Conservation (phyloP, 2,113 vertebrate species). For the Suncus etruscus region DNA sequence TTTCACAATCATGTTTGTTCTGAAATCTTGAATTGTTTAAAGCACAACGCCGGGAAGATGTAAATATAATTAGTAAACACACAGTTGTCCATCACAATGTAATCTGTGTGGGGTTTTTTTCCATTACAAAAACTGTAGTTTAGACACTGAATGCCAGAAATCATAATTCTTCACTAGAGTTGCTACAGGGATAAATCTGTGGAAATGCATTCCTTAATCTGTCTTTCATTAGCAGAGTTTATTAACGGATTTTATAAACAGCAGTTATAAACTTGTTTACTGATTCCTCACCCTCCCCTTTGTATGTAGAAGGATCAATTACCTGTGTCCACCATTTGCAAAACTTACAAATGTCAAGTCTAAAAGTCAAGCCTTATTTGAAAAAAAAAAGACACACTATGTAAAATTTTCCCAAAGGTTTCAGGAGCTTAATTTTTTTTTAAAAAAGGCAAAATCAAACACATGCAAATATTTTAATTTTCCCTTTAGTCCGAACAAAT, state of each 20-base stretch:
- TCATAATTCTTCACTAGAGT: neutral
- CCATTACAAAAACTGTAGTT: slow-evolving; percentile 3
- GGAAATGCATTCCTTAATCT: slow-evolving; percentile 74
- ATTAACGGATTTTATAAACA: slow-evolving; percentile 84
- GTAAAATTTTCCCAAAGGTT: slow-evolving; percentile 64
- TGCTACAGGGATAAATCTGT: slow-evolving; percentile 44
- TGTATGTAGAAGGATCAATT: slow-evolving; percentile 53
- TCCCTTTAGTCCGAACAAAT: slow-evolving; percentile 74
- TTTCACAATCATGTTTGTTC: slow-evolving; percentile 3
- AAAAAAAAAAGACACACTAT: slow-evolving; percentile 64
- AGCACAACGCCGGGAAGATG: slow-evolving; percentile 14
- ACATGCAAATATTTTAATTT: neutral
- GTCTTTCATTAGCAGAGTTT: slow-evolving; percentile 72
- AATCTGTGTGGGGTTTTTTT: neutral
- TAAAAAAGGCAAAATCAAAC: no score
- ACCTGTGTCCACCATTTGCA: slow-evolving; percentile 58
- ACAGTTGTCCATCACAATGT: neutral
- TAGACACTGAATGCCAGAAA: slow-evolving; percentile 5
- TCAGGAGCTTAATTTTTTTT: neutral
- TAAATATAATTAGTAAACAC: slow-evolving; percentile 46
- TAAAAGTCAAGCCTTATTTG: slow-evolving; percentile 71
- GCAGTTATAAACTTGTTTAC: slow-evolving; percentile 76
- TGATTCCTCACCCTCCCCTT: slow-evolving; percentile 46
- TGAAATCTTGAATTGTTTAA: neutral
- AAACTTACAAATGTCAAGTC: slow-evolving; percentile 71